Base-by-base conservation (phyloP, 2,888 invertebrate species). In the Pheosia gnoma region DNA sequence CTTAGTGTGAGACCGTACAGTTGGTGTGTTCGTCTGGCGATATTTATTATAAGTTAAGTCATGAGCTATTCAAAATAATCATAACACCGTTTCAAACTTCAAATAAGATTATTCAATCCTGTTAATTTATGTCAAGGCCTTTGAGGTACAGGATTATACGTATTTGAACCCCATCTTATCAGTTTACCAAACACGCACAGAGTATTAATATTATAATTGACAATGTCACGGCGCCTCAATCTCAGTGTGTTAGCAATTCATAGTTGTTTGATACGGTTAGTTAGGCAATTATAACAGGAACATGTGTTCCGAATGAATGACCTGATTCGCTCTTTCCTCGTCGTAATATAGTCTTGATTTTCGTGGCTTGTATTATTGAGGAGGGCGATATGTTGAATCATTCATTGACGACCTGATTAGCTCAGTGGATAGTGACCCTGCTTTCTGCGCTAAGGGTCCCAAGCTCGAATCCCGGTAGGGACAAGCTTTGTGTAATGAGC, bases 201-300 rank as follows among this genome's bases (percentile, higher is more conserved):
- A 56, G 61, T 63, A 65, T 69, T 77, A 77, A 77, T 70, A 68
- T 66, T 68, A 64, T 79, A 77, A 77, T 77, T 77, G 77, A 68
- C 71, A 75, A 61, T 66, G 78, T 75, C 79, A 79, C 61, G 62
- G 65, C 67, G 66, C 74, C 70, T 75, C 75, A 72, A 75, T 72
- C 67, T 67, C 47, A 9, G 37, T 53, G 66, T 61, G 62, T 77
- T 73, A 77, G 73, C 70, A 67, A 77, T 78, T 74, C 70, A 74
- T 67, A 68, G 62, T 69, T 67, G 60, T 70, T 71, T 70, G 68
- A 68, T 63, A 61, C 61, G 41, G 41, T 49, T 63, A 69, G 61
- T 69, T 67, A 37, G 52, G 64, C 61, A 64, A 63, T 61, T 60
- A 67, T 41, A 60, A 56, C 49, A 59, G 60, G 51, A 62, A 55